These are phyloP conservation scores for Synanthedon vespiformis DNA, from an alignment of 2,888 invertebrate genomes.

Conservation along the genomic window DNA sequence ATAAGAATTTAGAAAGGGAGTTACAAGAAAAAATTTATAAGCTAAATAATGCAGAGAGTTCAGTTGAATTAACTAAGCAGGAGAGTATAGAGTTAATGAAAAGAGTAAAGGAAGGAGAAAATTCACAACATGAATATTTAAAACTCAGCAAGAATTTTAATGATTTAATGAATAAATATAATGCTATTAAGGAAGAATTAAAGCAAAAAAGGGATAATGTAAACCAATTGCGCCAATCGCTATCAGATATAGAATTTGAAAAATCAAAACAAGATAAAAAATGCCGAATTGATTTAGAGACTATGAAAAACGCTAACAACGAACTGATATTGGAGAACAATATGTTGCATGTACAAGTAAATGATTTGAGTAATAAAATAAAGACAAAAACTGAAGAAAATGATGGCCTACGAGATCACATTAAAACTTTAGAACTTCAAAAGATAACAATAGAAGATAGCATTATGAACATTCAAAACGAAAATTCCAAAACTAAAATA, in stretches of 20 bases:
- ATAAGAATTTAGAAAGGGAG: slow-evolving; percentile 26
- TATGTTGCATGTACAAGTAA: slow-evolving; percentile 23
- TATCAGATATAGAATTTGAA: slow-evolving; percentile 17
- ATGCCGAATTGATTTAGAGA: slow-evolving; percentile 20
- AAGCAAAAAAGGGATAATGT: slow-evolving; percentile 20
- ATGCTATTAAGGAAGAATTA: slow-evolving; percentile 20
- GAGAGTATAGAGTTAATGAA: slow-evolving; percentile 26
- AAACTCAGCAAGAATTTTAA: slow-evolving; percentile 20
- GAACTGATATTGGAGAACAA: slow-evolving; percentile 23
- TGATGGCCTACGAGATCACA: slow-evolving; percentile 18
- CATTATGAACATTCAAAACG: slow-evolving; percentile 24
- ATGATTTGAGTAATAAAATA: slow-evolving; percentile 24
- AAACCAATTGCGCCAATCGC: slow-evolving; percentile 11
- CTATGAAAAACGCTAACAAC: slow-evolving; percentile 17
- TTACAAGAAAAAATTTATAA: slow-evolving; percentile 21
- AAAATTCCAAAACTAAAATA: slow-evolving; percentile 23
- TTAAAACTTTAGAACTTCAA: slow-evolving; percentile 19
- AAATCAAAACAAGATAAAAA: slow-evolving; percentile 13
- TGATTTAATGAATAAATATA: slow-evolving; percentile 23
- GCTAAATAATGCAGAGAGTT: slow-evolving; percentile 22
- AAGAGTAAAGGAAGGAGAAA: slow-evolving; percentile 22
- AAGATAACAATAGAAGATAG: slow-evolving; percentile 17
- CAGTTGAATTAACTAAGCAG: slow-evolving; percentile 23
- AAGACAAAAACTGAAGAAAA: slow-evolving; percentile 38
- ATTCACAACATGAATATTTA: slow-evolving; percentile 21